Evolutionary conservation across 2,113 vertebrate species (phyloP).

Genomic region (Ivindomyrus marchei): DNA sequence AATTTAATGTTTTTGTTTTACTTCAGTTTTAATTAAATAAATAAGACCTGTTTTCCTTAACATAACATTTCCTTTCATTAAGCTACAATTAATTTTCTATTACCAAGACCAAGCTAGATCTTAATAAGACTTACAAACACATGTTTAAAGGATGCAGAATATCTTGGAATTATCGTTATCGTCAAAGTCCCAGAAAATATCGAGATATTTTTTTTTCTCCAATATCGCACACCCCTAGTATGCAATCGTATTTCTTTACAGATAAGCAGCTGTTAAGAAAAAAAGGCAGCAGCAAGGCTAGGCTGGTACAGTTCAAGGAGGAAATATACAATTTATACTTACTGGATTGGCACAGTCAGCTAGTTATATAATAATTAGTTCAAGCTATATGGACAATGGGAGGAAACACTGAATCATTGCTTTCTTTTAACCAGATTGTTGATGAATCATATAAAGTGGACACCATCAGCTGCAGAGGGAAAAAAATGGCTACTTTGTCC

Average conservation of each 20-base stretch:
- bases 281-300: neutral
- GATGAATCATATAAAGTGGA: neutral
- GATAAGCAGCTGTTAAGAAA: neutral
- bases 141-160: too few species aligned
- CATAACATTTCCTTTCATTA: too few species aligned
- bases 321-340: neutral
- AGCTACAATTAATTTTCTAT: too few species aligned
- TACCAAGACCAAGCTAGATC: too few species aligned
- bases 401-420: neutral
- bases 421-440: neutral
- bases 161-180: too few species aligned
- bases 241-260: neutral
- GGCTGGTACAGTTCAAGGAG: neutral
- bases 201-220: too few species aligned
- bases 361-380: neutral
- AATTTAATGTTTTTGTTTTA: too few species aligned
- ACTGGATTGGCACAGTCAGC: neutral
- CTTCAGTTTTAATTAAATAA: too few species aligned
- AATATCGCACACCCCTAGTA: too few species aligned
- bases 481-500: neutral
- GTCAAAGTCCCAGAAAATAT: too few species aligned
- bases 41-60: too few species aligned
- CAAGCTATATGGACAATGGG: neutral
- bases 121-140: too few species aligned
- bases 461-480: neutral